Base-by-base conservation (phyloP, 2,888 invertebrate genomes). In the Lymantria monacha region DNA sequence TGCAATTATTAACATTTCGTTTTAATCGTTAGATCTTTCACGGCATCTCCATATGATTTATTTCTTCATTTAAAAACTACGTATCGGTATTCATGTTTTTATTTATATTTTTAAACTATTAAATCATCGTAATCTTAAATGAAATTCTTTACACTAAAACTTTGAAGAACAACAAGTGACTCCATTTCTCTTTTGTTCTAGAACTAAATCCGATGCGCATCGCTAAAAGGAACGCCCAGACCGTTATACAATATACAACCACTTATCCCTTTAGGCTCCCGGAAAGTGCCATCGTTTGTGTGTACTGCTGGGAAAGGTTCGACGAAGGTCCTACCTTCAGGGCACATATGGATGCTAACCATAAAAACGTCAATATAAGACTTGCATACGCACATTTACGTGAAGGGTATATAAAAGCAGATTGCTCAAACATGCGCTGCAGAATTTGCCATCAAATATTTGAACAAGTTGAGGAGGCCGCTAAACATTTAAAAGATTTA, bases 131-230 rank as follows among this genome's bases (percentile, higher is more conserved):
- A 22, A 22, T 3, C 2, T 22, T 22, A 22, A 3, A 2, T 22
- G 22, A 22, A 22, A 22, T 22, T 22, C 22, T 22, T 22, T 22
- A 22, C 2, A 22, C 3, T 22, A 22, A 22, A 22, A 22, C 22
- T 22, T 22, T 22, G 22, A 22, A 44, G 44, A 57, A 55, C 48
- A 56, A 62, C 48, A 68, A 66, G 49, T 63, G 59, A 66, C 57
- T 50, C 54, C 45, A 55, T 76, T 76, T 82, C 76, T 79, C 70
- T 69, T 87, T 85, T 85, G 86, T 87, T 87, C 79, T 87, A 87
- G 85, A 80, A 68, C 57, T 68, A 72, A 76, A 79, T 76, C 74
- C 74, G 73, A 76, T 81, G 76, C 56, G 71, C 74, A 66, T 74
- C 74, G 76, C 81, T 63, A 80, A 83, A 73, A 73, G 64, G 74